phyloP scores from a whole-genome alignment of 1,140 invertebrate species.

The Lepeophtheirus salmonis region DNA sequence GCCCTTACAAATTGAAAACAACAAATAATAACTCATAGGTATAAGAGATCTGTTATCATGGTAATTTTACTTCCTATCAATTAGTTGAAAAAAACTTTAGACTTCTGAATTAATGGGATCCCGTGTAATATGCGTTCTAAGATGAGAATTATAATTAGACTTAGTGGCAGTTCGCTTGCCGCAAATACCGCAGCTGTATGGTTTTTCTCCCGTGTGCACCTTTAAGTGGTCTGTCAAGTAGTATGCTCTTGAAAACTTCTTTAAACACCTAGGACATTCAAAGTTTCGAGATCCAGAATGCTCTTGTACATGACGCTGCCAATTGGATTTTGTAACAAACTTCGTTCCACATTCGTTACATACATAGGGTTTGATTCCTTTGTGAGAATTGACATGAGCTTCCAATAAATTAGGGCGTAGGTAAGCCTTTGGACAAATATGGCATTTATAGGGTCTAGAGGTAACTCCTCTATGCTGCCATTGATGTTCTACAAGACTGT shows the following conservation, averaged over 20 bases:
- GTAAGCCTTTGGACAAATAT: constrained; percentile 35
- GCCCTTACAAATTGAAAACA: too few relatives aligned
- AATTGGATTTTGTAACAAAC: constrained; percentile 14
- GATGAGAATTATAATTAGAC: constrained; percentile 24
- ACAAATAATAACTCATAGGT: too few relatives aligned
- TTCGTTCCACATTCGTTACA: constrained; percentile 17
- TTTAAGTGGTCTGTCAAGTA: constrained; percentile 18
- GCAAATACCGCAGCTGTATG: constrained; percentile 18
- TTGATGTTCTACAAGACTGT: constrained; percentile 65
- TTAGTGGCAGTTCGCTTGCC: constrained; percentile 22
- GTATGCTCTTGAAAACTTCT: constrained; percentile 17
- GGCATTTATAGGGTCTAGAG: constrained; percentile 65
- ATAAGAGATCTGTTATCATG: too few relatives aligned
- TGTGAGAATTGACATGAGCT: constrained; percentile 11
- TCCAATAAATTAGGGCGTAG: constrained; percentile 10
- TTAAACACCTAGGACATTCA: constrained; percentile 14
- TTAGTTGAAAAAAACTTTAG: constrained; percentile 28
- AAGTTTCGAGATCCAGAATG: constrained; percentile 13
- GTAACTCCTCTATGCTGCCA: constrained; percentile 68
- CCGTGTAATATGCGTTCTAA: constrained; percentile 20
- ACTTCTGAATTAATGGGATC: constrained; percentile 13
- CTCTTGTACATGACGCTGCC: constrained; percentile 14
- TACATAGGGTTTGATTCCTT: constrained; percentile 18
- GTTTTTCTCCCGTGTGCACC: constrained; percentile 18
- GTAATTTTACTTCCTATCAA: too few relatives aligned